These are phyloP conservation scores for Osmerus mordax DNA, from an alignment of 2,113 vertebrate genomes.

Conservation along the genomic window DNA sequence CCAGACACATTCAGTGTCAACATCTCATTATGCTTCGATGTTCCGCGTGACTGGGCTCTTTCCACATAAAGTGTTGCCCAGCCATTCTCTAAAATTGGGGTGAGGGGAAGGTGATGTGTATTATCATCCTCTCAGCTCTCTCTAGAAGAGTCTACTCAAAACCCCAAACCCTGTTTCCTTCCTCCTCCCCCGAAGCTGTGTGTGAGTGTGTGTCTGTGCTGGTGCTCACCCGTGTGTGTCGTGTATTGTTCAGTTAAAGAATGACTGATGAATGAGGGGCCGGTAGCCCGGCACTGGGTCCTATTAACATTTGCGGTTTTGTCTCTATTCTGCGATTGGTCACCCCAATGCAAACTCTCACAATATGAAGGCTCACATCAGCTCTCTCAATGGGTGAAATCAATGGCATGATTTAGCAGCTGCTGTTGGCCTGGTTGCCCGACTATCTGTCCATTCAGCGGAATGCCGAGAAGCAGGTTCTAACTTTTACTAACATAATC, in stretches of 20 bases:
- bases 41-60: too few species aligned
- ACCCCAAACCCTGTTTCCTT: not conserved
- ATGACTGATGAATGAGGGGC: conserved; percentile 61
- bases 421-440: conserved; percentile 42
- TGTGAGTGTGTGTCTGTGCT: conserved; percentile 4
- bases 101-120: not conserved
- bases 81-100: not conserved
- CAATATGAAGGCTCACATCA: conserved; percentile 54
- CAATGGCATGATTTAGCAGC: conserved; percentile 66
- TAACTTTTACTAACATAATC: too few species aligned
- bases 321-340: conserved; percentile 59
- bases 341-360: conserved; percentile 37
- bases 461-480: conserved; percentile 10
- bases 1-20: too few species aligned
- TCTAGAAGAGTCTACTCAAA: not conserved
- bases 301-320: conserved; percentile 64
- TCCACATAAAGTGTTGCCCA: too few species aligned
- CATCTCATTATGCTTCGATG: too few species aligned
- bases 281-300: conserved; percentile 42
- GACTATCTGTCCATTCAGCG: conserved; percentile 35
- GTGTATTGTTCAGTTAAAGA: conserved; percentile 55
- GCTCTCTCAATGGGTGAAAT: conserved; percentile 57
- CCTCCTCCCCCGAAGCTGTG: conserved; percentile 5
- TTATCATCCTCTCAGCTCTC: conserved; percentile 1
- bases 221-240: conserved; percentile 8